phyloP scores from a whole-genome alignment of 2,113 vertebrate species.

The Odobenus rosmarus region DNA sequence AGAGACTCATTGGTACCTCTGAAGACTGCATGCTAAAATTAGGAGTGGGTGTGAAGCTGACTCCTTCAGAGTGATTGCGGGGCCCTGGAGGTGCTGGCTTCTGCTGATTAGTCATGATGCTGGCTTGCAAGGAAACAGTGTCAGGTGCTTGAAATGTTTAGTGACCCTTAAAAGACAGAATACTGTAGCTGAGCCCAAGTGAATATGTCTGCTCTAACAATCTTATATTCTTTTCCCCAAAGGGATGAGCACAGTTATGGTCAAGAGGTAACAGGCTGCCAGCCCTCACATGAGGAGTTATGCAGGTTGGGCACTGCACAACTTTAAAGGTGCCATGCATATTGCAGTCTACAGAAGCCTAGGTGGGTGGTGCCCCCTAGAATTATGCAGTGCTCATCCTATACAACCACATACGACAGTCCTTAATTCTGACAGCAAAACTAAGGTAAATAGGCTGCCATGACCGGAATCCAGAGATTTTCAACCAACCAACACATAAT shows the following conservation, averaged over 20 bases:
- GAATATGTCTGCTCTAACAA: background rate
- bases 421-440: background rate
- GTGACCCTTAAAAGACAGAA: conserved; percentile 66
- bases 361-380: conserved; percentile 17
- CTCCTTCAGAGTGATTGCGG: conserved; percentile 51
- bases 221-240: conserved; percentile 22
- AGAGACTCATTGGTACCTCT: background rate
- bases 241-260: background rate
- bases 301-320: background rate
- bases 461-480: background rate
- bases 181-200: conserved; percentile 29
- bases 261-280: background rate
- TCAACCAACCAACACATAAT: background rate
- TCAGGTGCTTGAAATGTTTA: conserved; percentile 54
- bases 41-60: background rate
- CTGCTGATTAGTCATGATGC: conserved; percentile 38
- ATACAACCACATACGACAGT: background rate
- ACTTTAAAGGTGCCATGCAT: background rate
- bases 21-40: conserved; percentile 63
- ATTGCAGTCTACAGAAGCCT: background rate
- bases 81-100: background rate
- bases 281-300: background rate
- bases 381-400: background rate
- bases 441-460: background rate
- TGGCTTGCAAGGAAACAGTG: background rate